A percentile compares a stretch with the other conserved stretches of the same genome.
phyloP scores from a whole-genome alignment of 2,888 invertebrate genomes.

The Anarsia innoxiella region DNA sequence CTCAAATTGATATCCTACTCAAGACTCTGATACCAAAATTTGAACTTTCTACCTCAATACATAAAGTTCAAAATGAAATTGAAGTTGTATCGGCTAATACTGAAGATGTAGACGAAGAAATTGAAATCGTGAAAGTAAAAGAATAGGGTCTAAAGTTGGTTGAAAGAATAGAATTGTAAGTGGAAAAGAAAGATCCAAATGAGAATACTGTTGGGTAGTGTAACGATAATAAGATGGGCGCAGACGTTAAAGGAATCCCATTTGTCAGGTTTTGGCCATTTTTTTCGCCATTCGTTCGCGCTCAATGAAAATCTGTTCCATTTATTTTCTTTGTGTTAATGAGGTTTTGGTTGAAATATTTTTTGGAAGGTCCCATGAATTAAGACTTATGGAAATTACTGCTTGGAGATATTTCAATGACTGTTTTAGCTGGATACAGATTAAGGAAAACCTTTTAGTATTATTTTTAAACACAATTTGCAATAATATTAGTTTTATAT shows the following conservation, averaged over 20 bases:
- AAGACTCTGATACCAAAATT: slow-evolving; percentile 27
- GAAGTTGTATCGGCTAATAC: slow-evolving; percentile 28
- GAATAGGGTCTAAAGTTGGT: slow-evolving; percentile 28
- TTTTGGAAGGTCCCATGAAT: slow-evolving; percentile 12
- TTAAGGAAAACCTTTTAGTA: too few species aligned
- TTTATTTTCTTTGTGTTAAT: slow-evolving; percentile 63
- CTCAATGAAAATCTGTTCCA: slow-evolving; percentile 73
- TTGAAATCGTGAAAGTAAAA: slow-evolving; percentile 24
- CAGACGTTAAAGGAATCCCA: slow-evolving; percentile 75
- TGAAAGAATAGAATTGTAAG: slow-evolving; percentile 27
- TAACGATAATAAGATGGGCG: slow-evolving; percentile 75
- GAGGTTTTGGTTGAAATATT: slow-evolving; percentile 44
- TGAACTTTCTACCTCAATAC: slow-evolving; percentile 25
- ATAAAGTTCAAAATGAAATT: slow-evolving; percentile 31
- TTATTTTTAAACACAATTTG: too few species aligned
- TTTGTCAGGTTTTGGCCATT: slow-evolving; percentile 73
- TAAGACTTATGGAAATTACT: slow-evolving; percentile 10
- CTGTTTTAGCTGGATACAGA: too few species aligned
- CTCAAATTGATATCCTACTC: slow-evolving; percentile 72
- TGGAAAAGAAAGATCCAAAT: slow-evolving; percentile 62
- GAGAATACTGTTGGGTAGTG: slow-evolving; percentile 71
- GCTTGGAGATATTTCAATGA: neutral
- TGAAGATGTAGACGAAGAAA: slow-evolving; percentile 24
- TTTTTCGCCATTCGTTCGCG: slow-evolving; percentile 65
- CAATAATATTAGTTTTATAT: too few species aligned